Evolutionary conservation across 2,888 invertebrate species (phyloP).

Genomic region (Cerastis rubricosa): DNA sequence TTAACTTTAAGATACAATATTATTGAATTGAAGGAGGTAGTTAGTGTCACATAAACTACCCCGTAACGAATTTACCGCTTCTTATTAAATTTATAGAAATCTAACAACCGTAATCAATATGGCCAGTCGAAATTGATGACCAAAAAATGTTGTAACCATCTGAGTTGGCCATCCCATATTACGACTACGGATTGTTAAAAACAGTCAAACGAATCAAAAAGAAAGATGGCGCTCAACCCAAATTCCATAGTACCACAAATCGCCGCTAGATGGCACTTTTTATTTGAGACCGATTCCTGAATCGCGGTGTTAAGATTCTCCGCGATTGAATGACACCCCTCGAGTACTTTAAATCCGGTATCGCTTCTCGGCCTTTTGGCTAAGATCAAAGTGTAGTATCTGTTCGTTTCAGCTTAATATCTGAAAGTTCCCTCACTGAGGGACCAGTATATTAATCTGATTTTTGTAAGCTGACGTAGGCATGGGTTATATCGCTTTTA

Average conservation of each 20-base stretch:
- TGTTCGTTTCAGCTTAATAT: constrained; percentile 31
- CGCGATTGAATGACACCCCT: not conserved
- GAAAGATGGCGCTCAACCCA: not conserved
- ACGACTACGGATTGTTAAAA: constrained; percentile 65
- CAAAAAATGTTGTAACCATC: not conserved
- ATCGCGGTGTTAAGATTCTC: constrained; percentile 47
- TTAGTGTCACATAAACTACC: not conserved
- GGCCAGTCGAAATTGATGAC: not conserved
- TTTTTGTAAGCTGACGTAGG: constrained; percentile 26
- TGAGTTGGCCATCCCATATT: not conserved
- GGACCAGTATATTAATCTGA: constrained; percentile 25
- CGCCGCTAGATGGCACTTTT: constrained; percentile 31
- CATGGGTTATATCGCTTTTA: too few species aligned
- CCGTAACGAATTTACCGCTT: not conserved
- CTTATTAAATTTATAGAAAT: not conserved
- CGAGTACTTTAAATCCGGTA: not conserved
- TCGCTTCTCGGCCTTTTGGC: constrained; percentile 10
- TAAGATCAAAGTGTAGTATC: constrained; percentile 22
- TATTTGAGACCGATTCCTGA: constrained; percentile 19
- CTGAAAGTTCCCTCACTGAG: constrained; percentile 28
- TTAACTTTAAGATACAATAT: not conserved
- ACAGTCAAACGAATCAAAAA: not conserved
- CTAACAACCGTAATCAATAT: not conserved
- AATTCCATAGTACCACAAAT: not conserved
- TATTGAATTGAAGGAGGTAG: not conserved